Base-by-base conservation (phyloP, 2,888 invertebrate genomes). In the Piscicola geometra region DNA sequence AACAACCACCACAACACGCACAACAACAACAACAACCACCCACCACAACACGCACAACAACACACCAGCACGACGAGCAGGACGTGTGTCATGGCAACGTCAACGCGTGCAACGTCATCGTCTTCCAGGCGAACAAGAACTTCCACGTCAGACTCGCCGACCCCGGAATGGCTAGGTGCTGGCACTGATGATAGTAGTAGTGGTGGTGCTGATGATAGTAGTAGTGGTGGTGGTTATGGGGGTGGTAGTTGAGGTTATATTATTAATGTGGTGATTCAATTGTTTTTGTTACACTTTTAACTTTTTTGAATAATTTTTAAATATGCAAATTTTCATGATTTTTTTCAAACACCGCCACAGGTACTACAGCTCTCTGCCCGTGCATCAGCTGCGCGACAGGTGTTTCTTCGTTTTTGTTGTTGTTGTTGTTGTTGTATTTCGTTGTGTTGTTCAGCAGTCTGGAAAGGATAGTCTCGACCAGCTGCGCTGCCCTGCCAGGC, bases 131-230 rank as follows among this genome's bases (percentile, higher is more conserved):
- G 68, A 89, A 90, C 15, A 88, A 88, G 81, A 86, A 88, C 47
- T 90, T 94, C 81, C 88, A 89, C 76, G 91, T 93, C 36, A 93
- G 93, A 87, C 88, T 94, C 70, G 88, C 90, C 56, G 94, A 94
- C 84, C 92, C 93, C 5, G 92, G 93, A 78, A 88, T 93, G 76
- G 25, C 72, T 41, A 69, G 69, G 47, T 75, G 5, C 33, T 67
- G n/a, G n/a, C n/a, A n/a, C n/a, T n/a, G n/a, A n/a, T n/a, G n/a
- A n/a, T n/a, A n/a, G n/a, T n/a, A n/a, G n/a, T n/a, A n/a, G n/a
- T n/a, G n/a, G n/a, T n/a, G n/a, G n/a, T n/a, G n/a, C n/a, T n/a
- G n/a, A n/a, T n/a, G n/a, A n/a, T n/a, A n/a, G n/a, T n/a, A n/a
- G n/a, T n/a, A n/a, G n/a, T n/a, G n/a, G n/a, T n/a, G n/a, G n/a